Evolutionary conservation across 2,113 vertebrate species (phyloP), one percentile per base, ranked within the genome.

Genomic region (Rhinolophus ferrumequinum): DNA sequence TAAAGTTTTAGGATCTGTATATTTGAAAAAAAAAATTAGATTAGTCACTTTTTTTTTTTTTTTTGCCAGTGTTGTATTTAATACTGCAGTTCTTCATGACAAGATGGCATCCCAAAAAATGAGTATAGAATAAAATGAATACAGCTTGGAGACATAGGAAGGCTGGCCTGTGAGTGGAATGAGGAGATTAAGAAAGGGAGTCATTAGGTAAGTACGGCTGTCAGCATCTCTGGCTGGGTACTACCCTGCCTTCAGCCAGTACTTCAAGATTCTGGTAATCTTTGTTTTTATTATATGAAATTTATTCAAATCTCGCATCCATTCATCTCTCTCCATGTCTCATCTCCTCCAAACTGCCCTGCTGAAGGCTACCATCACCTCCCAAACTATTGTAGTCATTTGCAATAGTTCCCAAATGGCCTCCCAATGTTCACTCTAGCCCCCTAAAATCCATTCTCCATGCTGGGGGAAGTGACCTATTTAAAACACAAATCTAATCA

Each of bases 401-500:
- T 54, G 52, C 12, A 52, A 8, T 44, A 52, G 26, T 8, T 66
- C 54, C 41, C 64, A 21, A 66, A 28, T 33, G 80, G 19, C 67
- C n/a, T 85, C 50, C 69, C 69, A 24, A 0, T 54, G 38, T 35
- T 76, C 88, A 62, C 60, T 56, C 12, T 30, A 12, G 33, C 66
- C 69, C 81, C 86, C 83, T 93, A 70, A 97, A 96, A 97, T 95
- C 52, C 79, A 76, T 91, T 97, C 79, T 96, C 44, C 30, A 83
- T 11, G 26, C 64, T 88, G 92, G 79, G 28, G 22, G 30, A 80
- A 80, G 26, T 80, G 79, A 94, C 69, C 95, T 96, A 95, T 97
- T 72, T 73, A 89, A 93, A 97, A 91, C 73, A 94, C 93, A 89
- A 93, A 97, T 96, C 86, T 96, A 85, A 96, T 96, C 95, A 88